These are phyloP conservation scores for Rhagologus leucostigma DNA, from an alignment of 2,113 vertebrate species.

Conservation along the genomic window DNA sequence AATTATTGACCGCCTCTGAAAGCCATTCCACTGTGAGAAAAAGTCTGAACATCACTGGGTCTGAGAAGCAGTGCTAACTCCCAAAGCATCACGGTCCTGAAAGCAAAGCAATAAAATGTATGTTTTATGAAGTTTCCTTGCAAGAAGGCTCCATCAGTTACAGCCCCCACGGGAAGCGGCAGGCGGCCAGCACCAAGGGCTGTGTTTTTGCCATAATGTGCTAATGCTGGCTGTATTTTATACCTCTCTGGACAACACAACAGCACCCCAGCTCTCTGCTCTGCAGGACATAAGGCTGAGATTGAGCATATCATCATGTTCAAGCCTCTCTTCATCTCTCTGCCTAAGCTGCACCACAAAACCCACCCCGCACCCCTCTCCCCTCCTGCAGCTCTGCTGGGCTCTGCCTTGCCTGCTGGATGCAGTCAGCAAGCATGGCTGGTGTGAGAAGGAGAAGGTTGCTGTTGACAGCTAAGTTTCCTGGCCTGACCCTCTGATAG, in stretches of 20 bases:
- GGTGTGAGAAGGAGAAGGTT: neutral
- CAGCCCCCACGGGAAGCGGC: neutral
- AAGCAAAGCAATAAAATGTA: neutral
- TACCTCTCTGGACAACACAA: neutral
- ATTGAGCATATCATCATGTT: neutral
- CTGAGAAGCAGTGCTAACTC: neutral
- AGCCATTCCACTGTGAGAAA: neutral
- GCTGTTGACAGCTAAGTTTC: neutral
- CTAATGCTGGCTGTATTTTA: neutral
- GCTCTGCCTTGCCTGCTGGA: neutral
- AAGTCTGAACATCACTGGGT: neutral
- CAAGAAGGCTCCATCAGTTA: neutral
- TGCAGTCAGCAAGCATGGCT: neutral
- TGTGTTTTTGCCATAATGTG: neutral
- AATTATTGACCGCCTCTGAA: neutral
- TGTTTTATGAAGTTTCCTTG: neutral
- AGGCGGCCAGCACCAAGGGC: neutral
- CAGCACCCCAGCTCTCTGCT: neutral
- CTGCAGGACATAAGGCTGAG: neutral
- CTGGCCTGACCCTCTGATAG: neutral
- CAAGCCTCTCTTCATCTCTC: neutral
- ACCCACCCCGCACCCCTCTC: fast-evolving
- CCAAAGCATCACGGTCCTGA: neutral
- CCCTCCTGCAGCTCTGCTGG: neutral
- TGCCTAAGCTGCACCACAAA: neutral